Base-by-base conservation (phyloP, 2,797 vertebrate genomes). In the Botia almorhae region DNA sequence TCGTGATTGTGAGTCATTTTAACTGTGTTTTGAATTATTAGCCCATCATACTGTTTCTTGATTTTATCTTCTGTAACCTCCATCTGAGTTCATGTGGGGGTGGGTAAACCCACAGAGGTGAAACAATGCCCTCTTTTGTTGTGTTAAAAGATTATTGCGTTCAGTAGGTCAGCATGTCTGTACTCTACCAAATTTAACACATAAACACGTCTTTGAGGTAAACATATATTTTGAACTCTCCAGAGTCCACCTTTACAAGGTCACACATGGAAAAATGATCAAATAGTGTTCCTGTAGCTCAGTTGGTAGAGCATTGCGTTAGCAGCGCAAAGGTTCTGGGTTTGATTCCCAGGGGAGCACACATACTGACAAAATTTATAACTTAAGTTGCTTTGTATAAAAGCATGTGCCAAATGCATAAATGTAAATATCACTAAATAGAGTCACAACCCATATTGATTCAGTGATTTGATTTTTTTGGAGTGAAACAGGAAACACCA, bases 141-240 rank as follows among this genome's bases (percentile, higher is more conserved):
- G 86, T 87, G 84, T 86, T 88, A 90, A 90, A 88, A 85, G 86
- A 88, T 88, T 85, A 74, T 80, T 83, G 26, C 46, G 88, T 86
- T 83, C 85, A 63, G 39, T 68, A 82, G 83, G 82, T 73, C 65
- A 78, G 71, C 8, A 6, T 84, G n/a, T 77, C 36, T 36, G 26
- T 46, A 56, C 23, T 26, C 23, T 26, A 26, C 23, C 23, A 88
- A 87, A 85, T 85, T 88, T 90, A 90, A 88, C 33, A 36, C 4
- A 43, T 7, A 43, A 7, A 43, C 39, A 43, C 39, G 5, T 43
- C 39, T 7, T 7, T 43, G 39, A 43, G 39, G 39, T 10, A 43
- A 43, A 7, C 39, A 43, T 43, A 39, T 39, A 43, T 43, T 43
- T 43, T 43, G 8, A 6, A 43, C 39, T 43, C 39, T 7, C 7